phyloP scores from a whole-genome alignment of 2,113 vertebrate species.

The Tursiops truncatus region DNA sequence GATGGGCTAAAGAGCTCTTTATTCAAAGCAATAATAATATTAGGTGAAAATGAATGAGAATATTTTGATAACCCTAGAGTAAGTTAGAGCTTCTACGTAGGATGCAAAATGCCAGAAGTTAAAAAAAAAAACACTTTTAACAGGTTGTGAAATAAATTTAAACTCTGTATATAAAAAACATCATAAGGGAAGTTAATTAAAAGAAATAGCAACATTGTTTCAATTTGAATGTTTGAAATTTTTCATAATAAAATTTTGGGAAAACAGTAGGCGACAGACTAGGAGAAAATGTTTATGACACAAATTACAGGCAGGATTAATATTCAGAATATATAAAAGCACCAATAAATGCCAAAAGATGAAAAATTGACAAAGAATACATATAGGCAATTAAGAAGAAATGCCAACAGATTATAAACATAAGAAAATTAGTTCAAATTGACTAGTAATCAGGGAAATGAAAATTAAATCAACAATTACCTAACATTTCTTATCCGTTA shows the following conservation, averaged over 20 bases:
- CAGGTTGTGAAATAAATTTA: not conserved
- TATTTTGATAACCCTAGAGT: not conserved
- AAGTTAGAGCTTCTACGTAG: not conserved
- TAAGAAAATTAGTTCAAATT: slow-evolving; percentile 33
- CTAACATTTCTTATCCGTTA: slow-evolving; percentile 21
- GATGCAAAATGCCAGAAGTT: not conserved
- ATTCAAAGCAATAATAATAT: not conserved
- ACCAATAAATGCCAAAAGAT: slow-evolving; percentile 22
- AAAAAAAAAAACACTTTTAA: not conserved
- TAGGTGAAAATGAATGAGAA: not conserved
- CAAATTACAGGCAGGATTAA: slow-evolving; percentile 60
- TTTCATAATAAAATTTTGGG: slow-evolving; percentile 48
- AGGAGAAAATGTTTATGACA: slow-evolving; percentile 29
- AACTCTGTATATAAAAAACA: not conserved
- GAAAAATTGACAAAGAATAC: slow-evolving; percentile 14
- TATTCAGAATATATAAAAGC: slow-evolving; percentile 38
- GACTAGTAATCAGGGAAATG: slow-evolving; percentile 58
- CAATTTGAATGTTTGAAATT: slow-evolving; percentile 15
- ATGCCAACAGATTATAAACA: slow-evolving; percentile 26
- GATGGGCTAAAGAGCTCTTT: not conserved
- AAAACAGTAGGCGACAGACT: not conserved
- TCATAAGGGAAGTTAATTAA: not conserved
- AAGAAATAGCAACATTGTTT: not conserved
- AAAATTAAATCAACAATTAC: slow-evolving; percentile 63
- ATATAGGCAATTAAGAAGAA: slow-evolving; percentile 58